Evolutionary conservation across 2,888 invertebrate genomes (phyloP), one percentile per base, ranked within the genome.

Genomic region (Leucania comma): DNA sequence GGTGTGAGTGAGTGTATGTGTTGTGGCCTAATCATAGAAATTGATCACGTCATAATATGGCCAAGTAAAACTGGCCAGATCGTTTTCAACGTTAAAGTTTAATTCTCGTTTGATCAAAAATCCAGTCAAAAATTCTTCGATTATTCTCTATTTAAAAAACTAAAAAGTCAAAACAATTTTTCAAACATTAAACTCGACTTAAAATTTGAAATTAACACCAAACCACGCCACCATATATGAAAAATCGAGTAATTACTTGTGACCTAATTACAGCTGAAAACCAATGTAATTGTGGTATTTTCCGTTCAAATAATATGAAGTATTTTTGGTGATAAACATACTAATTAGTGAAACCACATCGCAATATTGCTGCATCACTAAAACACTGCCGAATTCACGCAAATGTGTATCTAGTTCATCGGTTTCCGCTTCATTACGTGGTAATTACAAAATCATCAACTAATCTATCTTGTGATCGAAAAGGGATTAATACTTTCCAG

Each of bases 301-400:
- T 32, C 8, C 29, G 58, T 57, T n/a, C 10, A 38, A 10, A 35
- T 56, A 29, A 32, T 4, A 17, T 57, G 2, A 9, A 60, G 32
- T 51, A 3, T 26, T 51, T 14, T 20, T 58, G 17, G 17, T 32
- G 42, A 46, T 38, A 24, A 2, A 22, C n/a, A 10, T 14, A 26
- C 14, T 53, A 70, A 69, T 59, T 69, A 51, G 17, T 38, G 14
- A 3, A 54, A 29, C n/a, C 70, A 26, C 51, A 46, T 46, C 26
- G n/a, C 24, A 51, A 51, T 24, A 59, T 46, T 26, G n/a, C 9
- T 32, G 24, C 29, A 24, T 38, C 46, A 48, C 48, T 50, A 22
- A 38, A 22, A 68, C 8, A 20, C 29, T n/a, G 22, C 8, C 32
- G 26, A 26, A 32, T 70, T 70, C 32, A 46, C 17, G 6, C 20